Percentiles rank a stretch among this genome's conserved stretches.
Evolutionary conservation across 2,888 invertebrate genomes (phyloP).

Genomic region (Orthosia gracilis): DNA sequence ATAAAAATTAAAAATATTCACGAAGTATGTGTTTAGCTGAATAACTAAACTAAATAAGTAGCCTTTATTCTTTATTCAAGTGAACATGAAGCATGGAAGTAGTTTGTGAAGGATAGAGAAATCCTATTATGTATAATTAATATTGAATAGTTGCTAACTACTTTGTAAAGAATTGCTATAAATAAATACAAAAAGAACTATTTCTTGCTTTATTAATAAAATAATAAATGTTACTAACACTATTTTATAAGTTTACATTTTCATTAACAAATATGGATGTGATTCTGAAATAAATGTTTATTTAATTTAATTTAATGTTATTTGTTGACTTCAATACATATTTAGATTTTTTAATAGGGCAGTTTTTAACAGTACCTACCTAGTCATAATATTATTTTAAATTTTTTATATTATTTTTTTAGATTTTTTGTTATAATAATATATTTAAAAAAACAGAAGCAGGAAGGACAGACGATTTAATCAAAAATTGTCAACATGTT

Average conservation of each 20-base stretch:
- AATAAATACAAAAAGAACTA: conserved; percentile 2
- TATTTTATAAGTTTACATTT: too few species aligned
- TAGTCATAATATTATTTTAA: too few species aligned
- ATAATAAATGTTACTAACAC: too few species aligned
- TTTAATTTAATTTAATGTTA: too few species aligned
- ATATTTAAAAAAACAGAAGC: background rate
- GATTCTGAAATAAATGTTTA: too few species aligned
- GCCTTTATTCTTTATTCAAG: conserved; percentile 1
- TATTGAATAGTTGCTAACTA: conserved; percentile 3
- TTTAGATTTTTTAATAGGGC: background rate
- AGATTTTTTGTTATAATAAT: too few species aligned
- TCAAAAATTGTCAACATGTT: background rate
- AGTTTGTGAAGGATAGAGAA: conserved; percentile 56
- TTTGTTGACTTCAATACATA: background rate
- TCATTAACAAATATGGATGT: too few species aligned
- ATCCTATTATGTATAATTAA: conserved; percentile 22
- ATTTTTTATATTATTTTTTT: too few species aligned
- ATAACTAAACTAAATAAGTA: background rate
- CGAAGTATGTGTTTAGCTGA: conserved; percentile 34
- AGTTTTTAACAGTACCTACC: background rate
- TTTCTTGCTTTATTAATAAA: background rate
- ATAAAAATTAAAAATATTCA: conserved; percentile 1
- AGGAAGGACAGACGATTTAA: background rate
- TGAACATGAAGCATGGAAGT: conserved; percentile 9
- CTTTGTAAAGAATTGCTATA: background rate